Conservation (phyloP, 2,113 vertebrate species). For the Stigmatopora argus region DNA sequence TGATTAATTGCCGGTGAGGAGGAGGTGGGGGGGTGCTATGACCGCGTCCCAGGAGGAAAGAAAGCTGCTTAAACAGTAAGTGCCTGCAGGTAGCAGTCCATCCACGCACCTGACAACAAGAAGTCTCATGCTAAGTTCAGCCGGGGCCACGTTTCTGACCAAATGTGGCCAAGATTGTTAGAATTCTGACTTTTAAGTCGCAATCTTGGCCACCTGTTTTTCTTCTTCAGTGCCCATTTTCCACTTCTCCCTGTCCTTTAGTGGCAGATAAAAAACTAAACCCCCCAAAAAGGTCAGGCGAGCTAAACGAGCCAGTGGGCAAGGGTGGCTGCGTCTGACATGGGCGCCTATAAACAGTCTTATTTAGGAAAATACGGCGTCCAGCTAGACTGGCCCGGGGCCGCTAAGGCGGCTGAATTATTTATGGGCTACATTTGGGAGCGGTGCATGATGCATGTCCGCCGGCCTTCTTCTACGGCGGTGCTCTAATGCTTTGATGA, state of each 20-base stretch:
- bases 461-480: conserved; percentile 63
- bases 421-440: conserved; percentile 65
- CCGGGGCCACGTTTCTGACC: too few relatives aligned
- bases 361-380: conserved; percentile 41
- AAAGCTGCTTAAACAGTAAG: too few relatives aligned
- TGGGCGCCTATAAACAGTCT: conserved; percentile 30
- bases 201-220: too few relatives aligned
- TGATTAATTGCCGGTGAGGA: too few relatives aligned
- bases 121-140: too few relatives aligned
- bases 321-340: conserved; percentile 13
- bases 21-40: too few relatives aligned
- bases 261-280: conserved; percentile 6
- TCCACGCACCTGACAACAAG: too few relatives aligned
- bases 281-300: conserved; percentile 22
- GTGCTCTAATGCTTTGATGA: conserved; percentile 69
- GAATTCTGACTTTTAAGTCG: too few relatives aligned
- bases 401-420: conserved; percentile 54
- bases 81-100: too few relatives aligned
- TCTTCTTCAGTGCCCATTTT: too few relatives aligned
- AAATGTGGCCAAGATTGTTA: too few relatives aligned
- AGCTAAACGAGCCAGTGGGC: conserved; percentile 10
- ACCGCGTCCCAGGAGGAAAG: too few relatives aligned
- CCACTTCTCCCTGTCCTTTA: conserved; percentile 19
- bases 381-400: conserved; percentile 33
- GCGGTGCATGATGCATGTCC: conserved; percentile 60